These are phyloP conservation scores for Perccottus glenii DNA, from an alignment of 2,113 vertebrate species.

Conservation along the genomic window DNA sequence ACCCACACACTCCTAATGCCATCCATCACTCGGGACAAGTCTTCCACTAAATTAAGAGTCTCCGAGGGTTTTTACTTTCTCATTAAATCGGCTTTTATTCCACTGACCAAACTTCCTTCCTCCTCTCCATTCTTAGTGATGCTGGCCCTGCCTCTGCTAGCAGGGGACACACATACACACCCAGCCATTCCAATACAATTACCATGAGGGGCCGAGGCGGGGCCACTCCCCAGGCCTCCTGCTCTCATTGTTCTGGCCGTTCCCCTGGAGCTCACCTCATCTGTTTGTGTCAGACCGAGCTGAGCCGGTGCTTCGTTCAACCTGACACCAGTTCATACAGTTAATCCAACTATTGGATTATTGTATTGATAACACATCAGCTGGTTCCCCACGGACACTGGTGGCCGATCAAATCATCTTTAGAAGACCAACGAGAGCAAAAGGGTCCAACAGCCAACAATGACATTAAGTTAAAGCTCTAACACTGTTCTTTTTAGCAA, in stretches of 20 bases:
- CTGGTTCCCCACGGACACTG: constrained; percentile 20
- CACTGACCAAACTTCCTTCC: constrained; percentile 72
- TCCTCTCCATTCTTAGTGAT: constrained; percentile 70
- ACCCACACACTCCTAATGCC: constrained; percentile 12
- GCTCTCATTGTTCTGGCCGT: constrained; percentile 44
- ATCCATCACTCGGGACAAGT: constrained; percentile 33
- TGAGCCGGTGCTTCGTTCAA: constrained; percentile 44
- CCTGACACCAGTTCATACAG: constrained; percentile 42
- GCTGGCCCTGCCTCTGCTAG: constrained; percentile 56
- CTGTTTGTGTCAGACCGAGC: constrained; percentile 64
- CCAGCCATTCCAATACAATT: constrained; percentile 44
- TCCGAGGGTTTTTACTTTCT: constrained; percentile 47
- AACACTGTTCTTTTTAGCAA: too few species aligned
- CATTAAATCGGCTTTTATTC: constrained; percentile 59
- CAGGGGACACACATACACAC: constrained; percentile 47
- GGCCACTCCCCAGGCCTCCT: constrained; percentile 34
- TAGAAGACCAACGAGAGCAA: not conserved
- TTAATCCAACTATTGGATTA: constrained; percentile 56
- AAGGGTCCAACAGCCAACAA: not conserved
- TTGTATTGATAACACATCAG: constrained; percentile 63
- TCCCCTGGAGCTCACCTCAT: constrained; percentile 63
- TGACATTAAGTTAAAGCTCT: too few species aligned
- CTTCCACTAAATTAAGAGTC: constrained; percentile 44
- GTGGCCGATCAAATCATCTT: constrained; percentile 22
- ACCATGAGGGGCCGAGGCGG: constrained; percentile 45